Percentiles rank a stretch among this genome's conserved stretches.
Evolutionary conservation across 1,140 invertebrate species (phyloP).

Genomic region (Brachystomella parvula): DNA sequence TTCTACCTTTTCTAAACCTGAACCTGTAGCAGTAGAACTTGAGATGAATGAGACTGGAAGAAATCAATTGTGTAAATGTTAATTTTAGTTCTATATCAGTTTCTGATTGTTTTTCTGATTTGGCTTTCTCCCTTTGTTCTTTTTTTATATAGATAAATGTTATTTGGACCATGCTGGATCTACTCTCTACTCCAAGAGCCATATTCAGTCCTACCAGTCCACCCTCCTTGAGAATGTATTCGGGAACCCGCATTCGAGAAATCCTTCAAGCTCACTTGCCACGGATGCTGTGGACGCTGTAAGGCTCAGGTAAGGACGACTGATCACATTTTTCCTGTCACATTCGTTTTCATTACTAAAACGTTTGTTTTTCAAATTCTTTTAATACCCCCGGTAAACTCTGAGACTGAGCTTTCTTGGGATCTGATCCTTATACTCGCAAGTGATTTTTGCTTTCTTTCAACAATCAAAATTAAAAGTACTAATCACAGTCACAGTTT

Average conservation of each 20-base stretch:
- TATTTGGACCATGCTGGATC: constrained; percentile 89
- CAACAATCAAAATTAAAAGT: too few species aligned
- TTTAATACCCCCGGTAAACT: too few species aligned
- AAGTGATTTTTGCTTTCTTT: too few species aligned
- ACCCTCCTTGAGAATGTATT: constrained; percentile 64
- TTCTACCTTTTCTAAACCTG: neutral
- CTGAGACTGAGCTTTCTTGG: too few species aligned
- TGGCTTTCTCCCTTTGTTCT: neutral
- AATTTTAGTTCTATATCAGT: neutral
- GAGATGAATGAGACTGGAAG: neutral
- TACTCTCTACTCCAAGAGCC: constrained; percentile 67
- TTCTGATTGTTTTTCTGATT: neutral
- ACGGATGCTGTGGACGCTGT: constrained; percentile 72
- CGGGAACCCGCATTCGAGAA: constrained; percentile 77
- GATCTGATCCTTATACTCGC: too few species aligned
- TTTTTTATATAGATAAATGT: constrained; percentile 52
- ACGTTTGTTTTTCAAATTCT: too few species aligned
- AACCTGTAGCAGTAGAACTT: neutral
- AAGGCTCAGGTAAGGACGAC: constrained; percentile 56
- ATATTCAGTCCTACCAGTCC: constrained; percentile 58
- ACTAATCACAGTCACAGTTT: too few species aligned
- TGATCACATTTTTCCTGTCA: too few species aligned
- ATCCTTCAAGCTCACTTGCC: constrained; percentile 60
- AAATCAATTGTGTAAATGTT: neutral
- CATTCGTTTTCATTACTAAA: too few species aligned